Conservation (phyloP, 2,888 invertebrate genomes). For the Parnassius mnemosyne region DNA sequence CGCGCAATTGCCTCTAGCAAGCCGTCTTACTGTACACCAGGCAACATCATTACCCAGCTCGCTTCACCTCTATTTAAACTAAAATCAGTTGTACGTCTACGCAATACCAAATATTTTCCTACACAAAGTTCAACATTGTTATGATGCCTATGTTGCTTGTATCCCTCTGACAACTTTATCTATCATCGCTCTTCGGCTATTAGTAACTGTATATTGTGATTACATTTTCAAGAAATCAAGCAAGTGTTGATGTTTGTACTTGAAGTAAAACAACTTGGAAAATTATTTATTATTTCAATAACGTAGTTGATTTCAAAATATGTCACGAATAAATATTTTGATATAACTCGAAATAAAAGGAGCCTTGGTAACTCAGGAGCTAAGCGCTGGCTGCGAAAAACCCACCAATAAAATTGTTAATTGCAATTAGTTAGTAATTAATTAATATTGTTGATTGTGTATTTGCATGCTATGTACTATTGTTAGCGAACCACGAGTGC, state of each 20-base stretch:
- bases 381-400: too few species aligned
- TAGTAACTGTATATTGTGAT: conserved; percentile 37
- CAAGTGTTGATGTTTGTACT: conserved; percentile 15
- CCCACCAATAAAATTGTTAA: too few species aligned
- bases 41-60: conserved; percentile 26
- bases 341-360: too few species aligned
- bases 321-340: too few species aligned
- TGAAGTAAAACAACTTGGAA: conserved; percentile 2
- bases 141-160: conserved; percentile 14
- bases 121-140: conserved; percentile 8
- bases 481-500: too few species aligned
- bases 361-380: too few species aligned
- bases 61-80: conserved; percentile 18
- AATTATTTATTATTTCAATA: conserved; percentile 1
- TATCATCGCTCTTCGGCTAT: conserved; percentile 35
- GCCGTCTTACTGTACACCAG: conserved; percentile 34
- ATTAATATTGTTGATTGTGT: too few species aligned
- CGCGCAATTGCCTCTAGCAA: conserved; percentile 34
- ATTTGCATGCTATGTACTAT: too few species aligned
- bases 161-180: conserved; percentile 39
- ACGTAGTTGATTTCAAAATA: neutral
- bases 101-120: conserved; percentile 28
- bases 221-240: conserved; percentile 34
- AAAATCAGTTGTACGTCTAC: conserved; percentile 13
- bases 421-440: too few species aligned